Conservation (phyloP, 2,888 invertebrate species). For the Atrina japonica region DNA sequence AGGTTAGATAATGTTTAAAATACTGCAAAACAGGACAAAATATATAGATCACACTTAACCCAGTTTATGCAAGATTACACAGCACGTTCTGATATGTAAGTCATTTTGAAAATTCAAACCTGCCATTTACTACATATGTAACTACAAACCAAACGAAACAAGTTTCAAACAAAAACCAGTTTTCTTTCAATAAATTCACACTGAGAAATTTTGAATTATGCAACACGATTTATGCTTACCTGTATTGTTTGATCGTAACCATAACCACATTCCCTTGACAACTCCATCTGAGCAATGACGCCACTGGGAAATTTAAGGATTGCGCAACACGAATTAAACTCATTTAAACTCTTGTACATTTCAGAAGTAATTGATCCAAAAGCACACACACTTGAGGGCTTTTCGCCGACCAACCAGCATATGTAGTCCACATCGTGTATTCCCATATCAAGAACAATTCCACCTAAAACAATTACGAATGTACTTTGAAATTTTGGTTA, state of each 20-base stretch:
- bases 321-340: conserved; percentile 31
- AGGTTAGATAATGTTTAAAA: no score
- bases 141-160: no score
- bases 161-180: no score
- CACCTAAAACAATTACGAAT: conserved; percentile 33
- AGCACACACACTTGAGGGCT: conserved; percentile 46
- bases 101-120: no score
- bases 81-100: no score
- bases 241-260: conserved; percentile 45
- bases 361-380: conserved; percentile 30
- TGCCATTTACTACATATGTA: no score
- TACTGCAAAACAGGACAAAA: no score
- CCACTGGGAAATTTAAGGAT: conserved; percentile 42
- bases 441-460: conserved; percentile 51
- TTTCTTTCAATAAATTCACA: no score
- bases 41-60: no score
- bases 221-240: conserved; percentile 32
- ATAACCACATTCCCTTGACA: conserved; percentile 30
- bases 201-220: no score
- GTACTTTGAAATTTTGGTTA: neutral
- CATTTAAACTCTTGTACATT: conserved; percentile 23
- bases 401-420: conserved; percentile 48
- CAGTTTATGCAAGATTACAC: no score
- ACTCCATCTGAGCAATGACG: conserved; percentile 32
- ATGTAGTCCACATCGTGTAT: conserved; percentile 53